These are phyloP conservation scores for Cyclargus thomasi DNA, from an alignment of 1,140 invertebrate species.

Conservation along the genomic window DNA sequence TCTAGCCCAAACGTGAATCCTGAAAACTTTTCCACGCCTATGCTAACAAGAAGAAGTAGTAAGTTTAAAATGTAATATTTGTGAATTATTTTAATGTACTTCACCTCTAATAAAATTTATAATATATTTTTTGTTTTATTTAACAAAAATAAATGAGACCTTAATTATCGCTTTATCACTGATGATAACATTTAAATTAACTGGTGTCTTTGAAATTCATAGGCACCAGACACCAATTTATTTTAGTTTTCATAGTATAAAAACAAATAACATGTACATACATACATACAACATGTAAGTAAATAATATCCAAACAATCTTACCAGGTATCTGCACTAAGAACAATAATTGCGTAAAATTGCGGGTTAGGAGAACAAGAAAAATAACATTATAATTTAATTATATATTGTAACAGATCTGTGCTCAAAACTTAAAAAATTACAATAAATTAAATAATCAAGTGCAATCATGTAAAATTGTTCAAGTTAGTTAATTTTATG, in stretches of 20 bases:
- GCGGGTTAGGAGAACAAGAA: conserved; percentile 15
- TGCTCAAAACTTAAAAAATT: conserved; percentile 67
- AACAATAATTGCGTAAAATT: too few relatives aligned
- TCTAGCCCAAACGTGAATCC: conserved; percentile 51
- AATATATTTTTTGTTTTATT: background rate
- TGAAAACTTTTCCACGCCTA: conserved; percentile 58
- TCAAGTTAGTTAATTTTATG: conserved; percentile 54
- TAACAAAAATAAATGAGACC: too few relatives aligned
- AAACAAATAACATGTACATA: too few relatives aligned
- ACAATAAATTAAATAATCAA: conserved; percentile 69
- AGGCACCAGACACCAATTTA: too few relatives aligned
- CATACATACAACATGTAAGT: too few relatives aligned
- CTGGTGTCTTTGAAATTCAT: too few relatives aligned
- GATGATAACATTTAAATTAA: too few relatives aligned
- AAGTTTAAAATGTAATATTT: conserved; percentile 60
- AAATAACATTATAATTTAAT: conserved; percentile 38
- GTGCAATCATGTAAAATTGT: conserved; percentile 59
- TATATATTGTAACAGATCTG: conserved; percentile 72
- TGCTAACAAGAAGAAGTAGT: conserved; percentile 45
- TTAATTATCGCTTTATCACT: too few relatives aligned
- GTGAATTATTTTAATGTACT: background rate
- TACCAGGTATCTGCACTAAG: too few relatives aligned
- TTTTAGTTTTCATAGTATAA: too few relatives aligned
- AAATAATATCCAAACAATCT: too few relatives aligned
- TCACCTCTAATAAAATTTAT: background rate